Base-by-base conservation (phyloP, 2,797 vertebrate species). In the Dallia pectoralis region DNA sequence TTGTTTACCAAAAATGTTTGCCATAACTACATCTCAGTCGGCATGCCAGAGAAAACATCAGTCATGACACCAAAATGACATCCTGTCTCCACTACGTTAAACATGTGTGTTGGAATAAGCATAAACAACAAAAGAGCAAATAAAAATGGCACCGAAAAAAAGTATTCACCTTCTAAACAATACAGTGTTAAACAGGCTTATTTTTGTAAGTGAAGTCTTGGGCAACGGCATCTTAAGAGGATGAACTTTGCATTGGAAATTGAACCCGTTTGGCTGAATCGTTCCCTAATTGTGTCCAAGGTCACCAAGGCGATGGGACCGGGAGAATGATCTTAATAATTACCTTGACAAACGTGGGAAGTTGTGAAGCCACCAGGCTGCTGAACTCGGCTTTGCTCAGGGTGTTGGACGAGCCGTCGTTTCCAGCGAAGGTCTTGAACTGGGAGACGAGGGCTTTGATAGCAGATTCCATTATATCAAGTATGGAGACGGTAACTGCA, bases 321-420 rank as follows among this genome's bases (percentile, higher is more conserved):
- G 3, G 40, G 2, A 44, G 40, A 44, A 44, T 44, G 40, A 44
- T 9, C 40, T 12, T 44, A 12, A 14, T 9, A 44, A 62, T 79
- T 77, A 93, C 93, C 92, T 93, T 90, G 64, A 93, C 86, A 0
- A 86, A 82, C 84, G 84, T 92, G 53, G 92, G 83, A 0, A 94
- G 90, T 85, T 94, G 87, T 30, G 86, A 73, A 3, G n/a, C 74
- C 82, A 94, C 88, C 81, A 94, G 82, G 27, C 64, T 86, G 3
- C 85, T 82, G 79, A 94, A 92, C 67, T 94, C 93, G 0, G 90
- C 91, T 82, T 87, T 92, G 84, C 91, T 94, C 79, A 94, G 85
- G 1, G 93, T 93, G 82, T 77, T 77, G 72, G 82, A 67, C 30
- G 89, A 86, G 2, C 89, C 93, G 0, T 93, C 91, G 11, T 88